These are phyloP conservation scores for Sebastes schlegelii DNA, from an alignment of 2,113 vertebrate genomes.

Conservation along the genomic window DNA sequence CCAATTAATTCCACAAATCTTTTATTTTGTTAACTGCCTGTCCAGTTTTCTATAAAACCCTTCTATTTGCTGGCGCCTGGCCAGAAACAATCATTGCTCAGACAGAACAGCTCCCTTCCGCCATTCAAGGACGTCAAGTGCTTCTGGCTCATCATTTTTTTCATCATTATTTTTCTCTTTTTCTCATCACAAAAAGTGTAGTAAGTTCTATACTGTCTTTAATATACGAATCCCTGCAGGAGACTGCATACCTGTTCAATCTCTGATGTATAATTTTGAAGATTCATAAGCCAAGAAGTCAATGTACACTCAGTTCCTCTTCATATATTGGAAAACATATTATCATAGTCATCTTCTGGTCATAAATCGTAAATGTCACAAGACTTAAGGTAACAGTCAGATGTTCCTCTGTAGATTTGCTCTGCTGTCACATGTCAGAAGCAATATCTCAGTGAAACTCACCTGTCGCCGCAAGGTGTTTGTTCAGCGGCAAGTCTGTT, in stretches of 20 bases:
- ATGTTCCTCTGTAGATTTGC: background rate
- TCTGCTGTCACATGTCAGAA: constrained; percentile 35
- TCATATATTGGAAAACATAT: background rate
- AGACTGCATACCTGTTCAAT: background rate
- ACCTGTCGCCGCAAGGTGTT: constrained; percentile 48
- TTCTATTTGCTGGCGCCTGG: constrained; percentile 30
- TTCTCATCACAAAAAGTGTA: constrained; percentile 1
- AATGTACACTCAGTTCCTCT: no score
- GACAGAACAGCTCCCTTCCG: constrained; percentile 21
- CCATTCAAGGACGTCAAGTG: background rate
- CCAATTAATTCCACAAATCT: constrained; percentile 66
- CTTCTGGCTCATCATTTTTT: background rate
- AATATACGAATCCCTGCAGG: background rate
- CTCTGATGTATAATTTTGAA: background rate
- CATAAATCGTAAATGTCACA: constrained; percentile 15
- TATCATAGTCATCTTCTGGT: constrained; percentile 2
- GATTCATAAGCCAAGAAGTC: background rate
- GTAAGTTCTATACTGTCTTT: background rate
- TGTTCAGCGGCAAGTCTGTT: constrained; percentile 34
- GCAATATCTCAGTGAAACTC: constrained; percentile 6
- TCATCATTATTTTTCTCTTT: background rate
- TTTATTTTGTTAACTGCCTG: constrained; percentile 34
- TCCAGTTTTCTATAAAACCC: constrained; percentile 42
- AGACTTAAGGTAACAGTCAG: background rate
- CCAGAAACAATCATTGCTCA: constrained; percentile 45